Evolutionary conservation across 2,797 vertebrate species (phyloP).

Genomic region (Salarias fasciatus): DNA sequence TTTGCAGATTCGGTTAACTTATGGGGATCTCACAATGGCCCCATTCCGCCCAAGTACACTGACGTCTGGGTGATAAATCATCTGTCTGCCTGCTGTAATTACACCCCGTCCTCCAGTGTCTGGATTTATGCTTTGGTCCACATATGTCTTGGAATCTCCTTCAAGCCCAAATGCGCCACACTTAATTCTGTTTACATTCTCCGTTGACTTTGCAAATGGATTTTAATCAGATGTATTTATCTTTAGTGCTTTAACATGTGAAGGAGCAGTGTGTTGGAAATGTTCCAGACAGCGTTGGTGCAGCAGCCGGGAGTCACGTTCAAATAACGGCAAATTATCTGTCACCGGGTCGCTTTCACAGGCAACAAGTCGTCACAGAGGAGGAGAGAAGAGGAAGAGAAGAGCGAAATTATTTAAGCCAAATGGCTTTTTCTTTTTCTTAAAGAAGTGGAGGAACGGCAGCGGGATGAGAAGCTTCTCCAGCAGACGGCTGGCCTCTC

Average conservation of each 20-base stretch:
- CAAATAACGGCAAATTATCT: slow-evolving; percentile 78
- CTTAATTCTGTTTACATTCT: slow-evolving; percentile 46
- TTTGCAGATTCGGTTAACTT: slow-evolving; percentile 70
- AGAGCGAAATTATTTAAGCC: slow-evolving; percentile 35
- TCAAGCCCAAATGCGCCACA: slow-evolving; percentile 29
- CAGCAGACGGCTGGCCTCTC: slow-evolving; percentile 45
- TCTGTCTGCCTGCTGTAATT: slow-evolving; percentile 61
- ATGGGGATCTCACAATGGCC: slow-evolving; percentile 56
- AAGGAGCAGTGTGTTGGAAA: slow-evolving; percentile 45
- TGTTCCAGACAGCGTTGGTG: slow-evolving; percentile 64
- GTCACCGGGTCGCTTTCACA: slow-evolving; percentile 58
- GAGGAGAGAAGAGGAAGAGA: no score
- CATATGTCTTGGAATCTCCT: slow-evolving; percentile 17
- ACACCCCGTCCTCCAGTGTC: slow-evolving; percentile 51
- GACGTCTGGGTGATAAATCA: slow-evolving; percentile 71
- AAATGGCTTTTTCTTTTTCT: slow-evolving; percentile 29
- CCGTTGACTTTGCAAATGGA: slow-evolving; percentile 37
- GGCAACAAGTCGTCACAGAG: slow-evolving; percentile 56
- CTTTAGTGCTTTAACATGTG: slow-evolving; percentile 26
- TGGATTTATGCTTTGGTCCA: slow-evolving; percentile 6
- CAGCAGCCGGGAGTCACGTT: slow-evolving; percentile 66
- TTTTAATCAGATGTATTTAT: slow-evolving; percentile 38
- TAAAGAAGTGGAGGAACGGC: background rate
- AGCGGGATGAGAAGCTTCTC: slow-evolving; percentile 9
- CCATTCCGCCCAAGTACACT: slow-evolving; percentile 48